Conservation (phyloP, 2,113 vertebrate genomes). For the Hucho hucho region DNA sequence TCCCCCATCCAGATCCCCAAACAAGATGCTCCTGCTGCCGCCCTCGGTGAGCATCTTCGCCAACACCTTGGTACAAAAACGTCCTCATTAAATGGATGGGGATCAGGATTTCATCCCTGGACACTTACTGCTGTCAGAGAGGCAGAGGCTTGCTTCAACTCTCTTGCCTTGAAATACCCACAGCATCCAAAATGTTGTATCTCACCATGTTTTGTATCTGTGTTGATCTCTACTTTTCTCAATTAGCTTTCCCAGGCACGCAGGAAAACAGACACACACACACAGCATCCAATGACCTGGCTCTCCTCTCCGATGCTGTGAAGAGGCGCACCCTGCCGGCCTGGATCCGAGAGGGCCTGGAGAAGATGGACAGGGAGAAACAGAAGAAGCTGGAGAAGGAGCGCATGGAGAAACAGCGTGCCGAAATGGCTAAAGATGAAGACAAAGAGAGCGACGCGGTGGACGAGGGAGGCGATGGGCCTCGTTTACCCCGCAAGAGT, state of each 20-base stretch:
- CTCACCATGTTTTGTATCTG: not conserved
- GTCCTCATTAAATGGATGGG: not conserved
- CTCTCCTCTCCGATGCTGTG: constrained; percentile 81
- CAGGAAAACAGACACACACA: not conserved
- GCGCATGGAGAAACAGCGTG: constrained; percentile 91
- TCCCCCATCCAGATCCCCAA: constrained; percentile 93
- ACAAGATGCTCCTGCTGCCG: constrained; percentile 79
- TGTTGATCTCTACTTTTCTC: not conserved
- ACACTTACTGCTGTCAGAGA: not conserved
- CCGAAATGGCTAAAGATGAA: constrained; percentile 87
- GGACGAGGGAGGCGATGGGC: constrained; percentile 82
- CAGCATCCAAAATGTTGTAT: not conserved
- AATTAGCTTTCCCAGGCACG: not conserved
- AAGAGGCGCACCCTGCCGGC: constrained; percentile 95
- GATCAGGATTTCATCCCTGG: not conserved
- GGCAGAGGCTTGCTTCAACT: not conserved
- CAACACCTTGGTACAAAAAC: not conserved
- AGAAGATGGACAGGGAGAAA: constrained; percentile 98
- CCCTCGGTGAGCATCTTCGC: constrained; percentile 81
- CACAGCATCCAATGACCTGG: not conserved
- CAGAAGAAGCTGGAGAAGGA: constrained; percentile 95
- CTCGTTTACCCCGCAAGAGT: constrained; percentile 91
- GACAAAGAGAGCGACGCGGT: constrained; percentile 74
- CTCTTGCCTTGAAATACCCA: not conserved
- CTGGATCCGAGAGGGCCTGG: constrained; percentile 98